Base-by-base conservation (phyloP, 2,113 vertebrate species). In the Archilochus colubris region DNA sequence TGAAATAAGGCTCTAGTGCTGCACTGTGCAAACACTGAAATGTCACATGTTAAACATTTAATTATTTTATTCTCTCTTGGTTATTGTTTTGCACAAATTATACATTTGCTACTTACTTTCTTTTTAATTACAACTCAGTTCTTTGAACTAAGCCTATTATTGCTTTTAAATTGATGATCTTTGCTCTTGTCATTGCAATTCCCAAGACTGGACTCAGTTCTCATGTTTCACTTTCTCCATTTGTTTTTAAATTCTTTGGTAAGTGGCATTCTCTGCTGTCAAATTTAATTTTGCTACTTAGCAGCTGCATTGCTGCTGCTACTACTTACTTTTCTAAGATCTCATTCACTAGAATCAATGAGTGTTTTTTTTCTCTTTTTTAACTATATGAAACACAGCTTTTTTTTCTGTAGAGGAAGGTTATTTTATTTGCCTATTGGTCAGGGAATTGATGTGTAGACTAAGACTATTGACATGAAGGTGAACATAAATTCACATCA, bases 141-240 rank as follows among this genome's bases (percentile, higher is more conserved):
- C 64, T 83, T 70, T 12, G 22, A 81, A 31, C 73, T 83, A 78
- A 90, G 20, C 53, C 57, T 92, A 16, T 78, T 75, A 64, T 0
- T 93, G 68, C 54, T 81, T 94, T 88, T 83, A 90, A 86, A 92
- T 72, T 88, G 18, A 43, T 67, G 61, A 43, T 61, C 43, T 77
- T 78, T 92, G 33, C 24, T 86, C 28, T 67, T 93, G 75, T 51
- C 12, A 40, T n/a, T 48, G 55, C 55, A 27, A 21, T 72, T 78
- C 20, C 48, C 28, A 2, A 55, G 82, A 62, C 25, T 30, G 54
- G 43, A 68, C 5, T 2, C 33, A 20, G 14, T 77, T 83, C 62
- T 89, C 64, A 18, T 1, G 10, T 85, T 92, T 81, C 25, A 4
- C 53, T 88, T 92, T 92, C 33, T 51, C n/a, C 40, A 3, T 68